Evolutionary conservation across 2,888 invertebrate species (phyloP).

Genomic region (Sceliomorpha sp.): DNA sequence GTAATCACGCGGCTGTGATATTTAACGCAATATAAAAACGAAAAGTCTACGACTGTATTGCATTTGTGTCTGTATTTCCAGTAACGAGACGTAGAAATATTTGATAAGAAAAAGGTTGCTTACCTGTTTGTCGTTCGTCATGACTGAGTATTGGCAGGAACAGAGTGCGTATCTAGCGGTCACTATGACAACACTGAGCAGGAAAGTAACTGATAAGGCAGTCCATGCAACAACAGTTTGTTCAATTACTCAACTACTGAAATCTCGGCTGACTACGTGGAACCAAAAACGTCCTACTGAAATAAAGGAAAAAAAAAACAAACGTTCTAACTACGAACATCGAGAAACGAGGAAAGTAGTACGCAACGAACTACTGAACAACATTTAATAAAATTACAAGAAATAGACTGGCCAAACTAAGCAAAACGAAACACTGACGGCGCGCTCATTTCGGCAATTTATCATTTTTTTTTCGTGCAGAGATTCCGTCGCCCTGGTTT

Average conservation of each 20-base stretch:
- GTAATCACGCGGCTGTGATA: too few relatives aligned
- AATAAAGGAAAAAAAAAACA: conserved; percentile 45
- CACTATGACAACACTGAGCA: conserved; percentile 50
- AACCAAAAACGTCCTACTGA: conserved; percentile 43
- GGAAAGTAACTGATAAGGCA: conserved; percentile 54
- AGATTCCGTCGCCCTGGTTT: too few relatives aligned
- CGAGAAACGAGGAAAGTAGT: conserved; percentile 13
- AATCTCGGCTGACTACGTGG: conserved; percentile 36
- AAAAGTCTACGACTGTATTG: too few relatives aligned
- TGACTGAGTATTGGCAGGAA: conserved; percentile 58
- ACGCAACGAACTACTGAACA: too few relatives aligned
- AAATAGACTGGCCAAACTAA: neutral
- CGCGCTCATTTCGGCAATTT: too few relatives aligned
- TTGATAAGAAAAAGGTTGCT: conserved; percentile 64
- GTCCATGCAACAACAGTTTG: conserved; percentile 64
- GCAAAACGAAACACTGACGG: too few relatives aligned
- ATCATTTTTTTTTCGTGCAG: too few relatives aligned
- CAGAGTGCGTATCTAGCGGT: conserved; percentile 56
- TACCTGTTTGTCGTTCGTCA: conserved; percentile 79
- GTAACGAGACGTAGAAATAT: too few relatives aligned
- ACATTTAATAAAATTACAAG: neutral
- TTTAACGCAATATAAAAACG: too few relatives aligned
- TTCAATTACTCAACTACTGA: conserved; percentile 56
- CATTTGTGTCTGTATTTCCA: too few relatives aligned
- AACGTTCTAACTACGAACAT: conserved; percentile 32